Base-by-base conservation (phyloP, 2,888 invertebrate genomes). In the Epinotia ramella region DNA sequence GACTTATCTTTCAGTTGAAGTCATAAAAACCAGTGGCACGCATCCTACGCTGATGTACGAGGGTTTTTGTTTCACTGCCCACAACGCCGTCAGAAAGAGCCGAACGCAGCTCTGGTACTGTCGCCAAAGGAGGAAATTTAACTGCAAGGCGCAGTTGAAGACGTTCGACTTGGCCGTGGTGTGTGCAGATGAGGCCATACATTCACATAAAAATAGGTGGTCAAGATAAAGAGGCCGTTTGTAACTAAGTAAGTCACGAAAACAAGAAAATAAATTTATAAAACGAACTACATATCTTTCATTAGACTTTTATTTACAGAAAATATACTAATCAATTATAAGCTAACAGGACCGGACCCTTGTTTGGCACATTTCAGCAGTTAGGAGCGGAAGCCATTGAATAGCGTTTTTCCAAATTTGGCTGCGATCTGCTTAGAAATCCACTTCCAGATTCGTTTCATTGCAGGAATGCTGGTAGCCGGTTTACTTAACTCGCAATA, bases 101-200 rank as follows among this genome's bases (percentile, higher is more conserved):
- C 59, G 69, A 24, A 60, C 60, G n/a, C 69, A 69, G 20, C 69
- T 69, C n/a, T 69, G 69, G 69, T 69, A 69, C 44, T 69, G 69
- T 12, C 59, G 59, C 2, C 16, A 59, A n/a, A 46, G 69, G 12
- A 60, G 69, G 13, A 59, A 59, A 12, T 46, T 59, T 24, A 59
- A 46, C 46, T 69, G 69, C 46, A 59, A 12, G 12, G 69, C 69
- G 1, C 24, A 60, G 3, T 24, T 69, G 24, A 69, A 69, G 28
- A 69, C 69, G 16, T 16, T 69, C 0, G 69, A 59, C 24, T 16
- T 2, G 11, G n/a, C 20, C 44, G 6, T 60, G 24, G 57, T 69
- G 46, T 24, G 46, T 12, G 4, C 69, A n/a, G 46, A n/a, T 12
- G n/a, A 60, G 3, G 69, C 69, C 5, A 20, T 59, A 20, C 69